A percentile compares a stretch with the other conserved stretches of the same genome.
phyloP scores from a whole-genome alignment of 2,888 invertebrate genomes.

The Melinaea menophilus region DNA sequence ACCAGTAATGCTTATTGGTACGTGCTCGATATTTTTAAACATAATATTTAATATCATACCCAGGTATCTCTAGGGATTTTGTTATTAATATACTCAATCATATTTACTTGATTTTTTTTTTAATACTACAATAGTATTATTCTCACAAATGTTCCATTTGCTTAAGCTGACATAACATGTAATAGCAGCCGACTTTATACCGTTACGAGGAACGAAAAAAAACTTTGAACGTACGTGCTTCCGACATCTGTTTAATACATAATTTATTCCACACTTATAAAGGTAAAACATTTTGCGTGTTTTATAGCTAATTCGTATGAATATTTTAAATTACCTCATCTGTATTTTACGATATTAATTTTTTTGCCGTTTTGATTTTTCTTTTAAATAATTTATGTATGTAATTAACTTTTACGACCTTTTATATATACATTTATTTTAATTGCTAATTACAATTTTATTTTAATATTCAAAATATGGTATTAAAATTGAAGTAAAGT shows the following conservation, averaged over 20 bases:
- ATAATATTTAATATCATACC: constrained; percentile 2
- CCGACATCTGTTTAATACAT: constrained; percentile 22
- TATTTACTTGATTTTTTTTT: background rate
- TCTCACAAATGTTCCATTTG: constrained; percentile 7
- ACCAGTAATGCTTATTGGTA: constrained; percentile 22
- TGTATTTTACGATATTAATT: background rate
- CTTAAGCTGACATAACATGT: constrained; percentile 14
- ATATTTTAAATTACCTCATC: background rate
- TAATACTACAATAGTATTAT: background rate
- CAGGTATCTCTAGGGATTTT: no score
- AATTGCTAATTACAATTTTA: no score
- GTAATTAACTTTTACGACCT: no score
- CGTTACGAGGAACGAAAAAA: constrained; percentile 11
- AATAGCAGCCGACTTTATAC: constrained; percentile 12
- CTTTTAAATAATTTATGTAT: background rate
- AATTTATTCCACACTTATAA: constrained; percentile 22
- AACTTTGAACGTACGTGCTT: constrained; percentile 19
- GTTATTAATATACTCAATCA: no score
- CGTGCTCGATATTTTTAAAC: constrained; percentile 13
- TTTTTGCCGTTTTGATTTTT: background rate
- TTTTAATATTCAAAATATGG: no score
- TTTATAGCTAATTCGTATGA: constrained; percentile 7
- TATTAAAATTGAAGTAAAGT: no score
- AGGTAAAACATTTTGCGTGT: constrained; percentile 11
- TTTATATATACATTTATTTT: no score